These are phyloP conservation scores for Uria aalge DNA, from an alignment of 2,113 vertebrate genomes.

Conservation along the genomic window DNA sequence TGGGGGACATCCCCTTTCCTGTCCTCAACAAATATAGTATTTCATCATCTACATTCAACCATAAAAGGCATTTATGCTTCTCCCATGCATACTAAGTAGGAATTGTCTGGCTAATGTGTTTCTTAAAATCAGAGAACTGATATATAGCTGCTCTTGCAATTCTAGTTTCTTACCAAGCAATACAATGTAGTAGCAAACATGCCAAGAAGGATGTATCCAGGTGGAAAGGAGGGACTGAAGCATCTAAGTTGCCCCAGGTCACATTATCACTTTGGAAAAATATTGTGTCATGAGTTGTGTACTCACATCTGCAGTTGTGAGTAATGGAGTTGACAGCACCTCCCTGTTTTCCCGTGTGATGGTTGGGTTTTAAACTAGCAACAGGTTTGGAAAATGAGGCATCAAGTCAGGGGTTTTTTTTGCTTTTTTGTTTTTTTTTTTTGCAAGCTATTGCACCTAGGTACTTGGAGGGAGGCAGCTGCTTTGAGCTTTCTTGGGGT, in stretches of 20 bases:
- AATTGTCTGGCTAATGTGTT: background rate
- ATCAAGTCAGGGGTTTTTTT: background rate
- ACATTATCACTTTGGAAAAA: background rate
- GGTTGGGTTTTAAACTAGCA: background rate
- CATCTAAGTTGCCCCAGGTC: background rate
- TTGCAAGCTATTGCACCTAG: background rate
- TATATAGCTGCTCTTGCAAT: background rate
- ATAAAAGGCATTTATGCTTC: background rate
- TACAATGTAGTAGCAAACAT: background rate
- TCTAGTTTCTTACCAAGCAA: background rate
- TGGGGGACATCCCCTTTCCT: background rate
- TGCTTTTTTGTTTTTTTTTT: background rate
- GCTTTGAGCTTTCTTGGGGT: background rate
- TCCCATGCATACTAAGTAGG: conserved; percentile 21
- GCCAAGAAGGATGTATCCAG: background rate
- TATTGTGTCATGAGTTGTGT: background rate
- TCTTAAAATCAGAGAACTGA: background rate
- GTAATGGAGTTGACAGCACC: background rate
- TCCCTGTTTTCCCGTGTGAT: background rate
- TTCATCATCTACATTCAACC: background rate
- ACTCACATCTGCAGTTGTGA: background rate
- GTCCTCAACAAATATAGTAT: background rate
- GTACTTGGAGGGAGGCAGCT: background rate
- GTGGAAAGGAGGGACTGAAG: background rate
- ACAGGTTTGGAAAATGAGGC: background rate